These are phyloP conservation scores for Alviniconcha marisindica DNA, from an alignment of 1,140 invertebrate genomes.

Conservation along the genomic window DNA sequence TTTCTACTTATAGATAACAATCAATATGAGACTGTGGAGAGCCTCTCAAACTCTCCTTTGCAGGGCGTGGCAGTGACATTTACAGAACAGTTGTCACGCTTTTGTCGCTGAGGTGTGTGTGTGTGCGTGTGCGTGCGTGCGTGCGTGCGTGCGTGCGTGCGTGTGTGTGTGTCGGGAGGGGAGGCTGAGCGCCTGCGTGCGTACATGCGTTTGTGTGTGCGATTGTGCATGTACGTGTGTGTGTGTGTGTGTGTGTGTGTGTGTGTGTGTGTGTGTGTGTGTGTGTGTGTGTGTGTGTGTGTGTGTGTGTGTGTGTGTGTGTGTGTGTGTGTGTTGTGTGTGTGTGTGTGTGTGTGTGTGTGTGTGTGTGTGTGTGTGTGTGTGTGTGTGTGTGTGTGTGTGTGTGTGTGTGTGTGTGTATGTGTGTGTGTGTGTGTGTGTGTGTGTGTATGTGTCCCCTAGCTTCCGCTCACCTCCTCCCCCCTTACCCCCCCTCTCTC, in stretches of 20 bases:
- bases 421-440: too few species aligned
- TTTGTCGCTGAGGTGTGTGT: background rate
- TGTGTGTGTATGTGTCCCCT: too few species aligned
- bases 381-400: background rate
- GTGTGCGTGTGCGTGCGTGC: background rate
- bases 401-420: background rate
- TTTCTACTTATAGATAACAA: too few species aligned
- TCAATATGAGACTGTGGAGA: too few species aligned
- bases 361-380: too few species aligned
- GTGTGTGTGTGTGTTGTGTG: too few species aligned
- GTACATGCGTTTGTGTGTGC: slow-evolving; percentile 12
- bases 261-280: background rate
- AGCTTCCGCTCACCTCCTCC: too few species aligned
- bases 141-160: slow-evolving; percentile 31
- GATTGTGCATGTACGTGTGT: slow-evolving; percentile 3
- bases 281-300: background rate
- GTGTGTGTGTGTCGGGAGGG: background rate
- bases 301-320: background rate
- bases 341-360: too few species aligned
- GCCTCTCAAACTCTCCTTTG: too few species aligned
- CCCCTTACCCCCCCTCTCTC: too few species aligned
- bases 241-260: background rate
- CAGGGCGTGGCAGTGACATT: too few species aligned
- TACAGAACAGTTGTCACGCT: too few species aligned
- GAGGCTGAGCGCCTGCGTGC: background rate